phyloP scores from a whole-genome alignment of 2,797 vertebrate species.

The Microhierax caerulescens region DNA sequence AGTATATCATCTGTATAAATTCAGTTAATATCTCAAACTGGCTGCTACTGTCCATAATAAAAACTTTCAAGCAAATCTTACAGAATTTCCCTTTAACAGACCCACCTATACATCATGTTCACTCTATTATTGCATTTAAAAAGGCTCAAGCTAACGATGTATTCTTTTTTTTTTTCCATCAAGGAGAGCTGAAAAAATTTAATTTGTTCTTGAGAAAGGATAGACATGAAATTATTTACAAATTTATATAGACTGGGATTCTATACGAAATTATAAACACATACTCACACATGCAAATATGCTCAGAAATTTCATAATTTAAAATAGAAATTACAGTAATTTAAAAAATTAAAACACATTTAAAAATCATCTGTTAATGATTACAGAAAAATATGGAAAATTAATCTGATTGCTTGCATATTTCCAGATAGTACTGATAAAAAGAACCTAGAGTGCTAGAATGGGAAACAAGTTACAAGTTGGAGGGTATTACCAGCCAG shows the following conservation, averaged over 20 bases:
- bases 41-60: background rate
- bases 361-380: background rate
- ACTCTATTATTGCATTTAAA: background rate
- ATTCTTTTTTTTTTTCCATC: background rate
- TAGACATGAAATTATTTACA: background rate
- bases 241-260: background rate
- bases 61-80: background rate
- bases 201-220: background rate
- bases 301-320: background rate
- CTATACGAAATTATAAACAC: background rate
- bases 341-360: background rate
- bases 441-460: background rate
- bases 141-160: background rate
- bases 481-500: background rate
- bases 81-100: background rate
- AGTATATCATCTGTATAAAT: background rate
- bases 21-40: background rate
- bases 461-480: background rate
- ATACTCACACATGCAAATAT: background rate
- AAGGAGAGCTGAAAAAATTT: background rate
- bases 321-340: background rate
- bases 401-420: background rate
- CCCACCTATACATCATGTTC: fast-evolving
- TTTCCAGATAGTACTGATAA: background rate
- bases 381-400: background rate